These are phyloP conservation scores for Gerris buenoi DNA, from an alignment of 1,140 invertebrate species.

Conservation along the genomic window DNA sequence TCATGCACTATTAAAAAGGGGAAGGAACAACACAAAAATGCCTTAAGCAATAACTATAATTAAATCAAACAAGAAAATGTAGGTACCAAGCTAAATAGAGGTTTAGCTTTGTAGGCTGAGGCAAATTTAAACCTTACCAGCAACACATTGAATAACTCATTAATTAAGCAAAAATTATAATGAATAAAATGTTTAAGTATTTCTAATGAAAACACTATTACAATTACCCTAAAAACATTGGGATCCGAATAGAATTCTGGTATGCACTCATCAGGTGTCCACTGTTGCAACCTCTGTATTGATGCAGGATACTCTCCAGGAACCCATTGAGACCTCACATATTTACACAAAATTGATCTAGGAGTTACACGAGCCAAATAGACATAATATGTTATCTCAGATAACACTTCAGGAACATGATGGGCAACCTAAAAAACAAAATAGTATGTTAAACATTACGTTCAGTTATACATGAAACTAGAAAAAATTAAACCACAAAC, in stretches of 20 bases:
- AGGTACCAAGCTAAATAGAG: too few relatives aligned
- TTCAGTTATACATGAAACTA: too few relatives aligned
- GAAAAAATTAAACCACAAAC: too few relatives aligned
- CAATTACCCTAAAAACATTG: slow-evolving; percentile 58
- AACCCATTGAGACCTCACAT: slow-evolving; percentile 83
- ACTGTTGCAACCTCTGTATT: slow-evolving; percentile 78
- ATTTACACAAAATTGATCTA: slow-evolving; percentile 71
- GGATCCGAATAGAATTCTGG: slow-evolving; percentile 89
- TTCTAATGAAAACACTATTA: slow-evolving; percentile 1
- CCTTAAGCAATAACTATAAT: too few relatives aligned
- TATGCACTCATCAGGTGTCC: slow-evolving; percentile 97
- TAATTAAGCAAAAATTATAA: background rate
- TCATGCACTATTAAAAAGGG: too few relatives aligned
- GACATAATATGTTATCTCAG: slow-evolving; percentile 94
- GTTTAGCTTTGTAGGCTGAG: too few relatives aligned
- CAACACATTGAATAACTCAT: background rate
- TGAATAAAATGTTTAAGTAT: background rate
- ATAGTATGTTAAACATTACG: too few relatives aligned
- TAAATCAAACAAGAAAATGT: too few relatives aligned
- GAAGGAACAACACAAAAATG: too few relatives aligned
- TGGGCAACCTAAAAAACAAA: slow-evolving; percentile 53
- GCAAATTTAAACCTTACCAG: background rate
- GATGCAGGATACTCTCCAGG: slow-evolving; percentile 90
- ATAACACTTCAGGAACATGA: slow-evolving; percentile 89
- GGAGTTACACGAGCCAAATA: slow-evolving; percentile 74